phyloP scores from a whole-genome alignment of 2,797 vertebrate genomes.

The Carcharodon carcharias region DNA sequence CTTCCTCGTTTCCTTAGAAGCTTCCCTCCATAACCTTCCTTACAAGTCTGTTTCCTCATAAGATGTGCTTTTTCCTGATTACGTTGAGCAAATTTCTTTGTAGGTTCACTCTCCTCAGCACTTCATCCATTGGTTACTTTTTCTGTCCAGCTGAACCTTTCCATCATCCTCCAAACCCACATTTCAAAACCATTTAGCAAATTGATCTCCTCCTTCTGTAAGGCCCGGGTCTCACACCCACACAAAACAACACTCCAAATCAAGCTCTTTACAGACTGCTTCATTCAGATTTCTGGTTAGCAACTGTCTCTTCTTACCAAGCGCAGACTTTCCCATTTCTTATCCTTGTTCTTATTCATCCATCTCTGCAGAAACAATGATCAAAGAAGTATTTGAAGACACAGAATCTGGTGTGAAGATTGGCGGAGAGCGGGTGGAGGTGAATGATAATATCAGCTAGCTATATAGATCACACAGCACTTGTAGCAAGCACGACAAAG shows the following conservation, averaged over 20 bases:
- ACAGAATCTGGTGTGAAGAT: not conserved
- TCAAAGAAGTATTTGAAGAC: not conserved
- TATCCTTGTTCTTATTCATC: not conserved
- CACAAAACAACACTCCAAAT: not conserved
- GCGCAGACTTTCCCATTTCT: not conserved
- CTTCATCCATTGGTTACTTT: not conserved
- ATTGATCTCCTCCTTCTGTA: not conserved
- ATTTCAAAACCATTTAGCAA: not conserved
- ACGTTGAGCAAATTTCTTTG: not conserved
- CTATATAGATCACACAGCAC: no score
- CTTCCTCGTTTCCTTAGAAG: no score
- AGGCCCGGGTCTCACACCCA: no score
- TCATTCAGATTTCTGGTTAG: not conserved
- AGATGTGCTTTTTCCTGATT: not conserved
- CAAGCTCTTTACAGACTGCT: not conserved
- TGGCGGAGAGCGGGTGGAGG: no score
- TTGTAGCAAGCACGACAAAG: not conserved
- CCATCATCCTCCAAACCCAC: not conserved
- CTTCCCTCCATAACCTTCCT: no score
- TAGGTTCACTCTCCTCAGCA: not conserved
- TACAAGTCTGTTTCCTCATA: no score
- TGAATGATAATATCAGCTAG: no score
- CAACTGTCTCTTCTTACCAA: not conserved
- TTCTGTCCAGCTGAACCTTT: not conserved
- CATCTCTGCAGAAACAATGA: not conserved